These are phyloP conservation scores for silkworm (Bombyx mori) DNA, from an alignment of 1,140 invertebrate genomes.

Conservation along the genomic window ASM3026992v2 NC_085107.1:13258001-13258500, in stretches of 20 bases:
- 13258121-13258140: background rate
- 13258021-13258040: conserved; percentile 8
- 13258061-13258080: background rate
- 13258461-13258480: too few relatives aligned
- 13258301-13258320: background rate
- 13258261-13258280: conserved; percentile 1
- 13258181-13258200: conserved; percentile 4
- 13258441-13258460: too few relatives aligned
- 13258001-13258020: conserved; percentile 8
- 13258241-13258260: conserved; percentile 2
- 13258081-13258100: background rate
- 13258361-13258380: too few relatives aligned
- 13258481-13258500: too few relatives aligned
- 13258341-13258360: too few relatives aligned
- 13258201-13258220: conserved; percentile 9
- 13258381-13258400: too few relatives aligned
- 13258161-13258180: conserved; percentile 5
- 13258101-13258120: conserved; percentile 2
- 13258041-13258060: conserved; percentile 16
- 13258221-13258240: conserved; percentile 5
- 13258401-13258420: too few relatives aligned
- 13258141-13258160: background rate
- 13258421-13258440: too few relatives aligned
- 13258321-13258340: too few relatives aligned
- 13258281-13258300: background rate